Percentiles rank a stretch among this genome's conserved stretches.
Conservation (phyloP, 2,888 invertebrate species). For the Melanargia galathea region DNA sequence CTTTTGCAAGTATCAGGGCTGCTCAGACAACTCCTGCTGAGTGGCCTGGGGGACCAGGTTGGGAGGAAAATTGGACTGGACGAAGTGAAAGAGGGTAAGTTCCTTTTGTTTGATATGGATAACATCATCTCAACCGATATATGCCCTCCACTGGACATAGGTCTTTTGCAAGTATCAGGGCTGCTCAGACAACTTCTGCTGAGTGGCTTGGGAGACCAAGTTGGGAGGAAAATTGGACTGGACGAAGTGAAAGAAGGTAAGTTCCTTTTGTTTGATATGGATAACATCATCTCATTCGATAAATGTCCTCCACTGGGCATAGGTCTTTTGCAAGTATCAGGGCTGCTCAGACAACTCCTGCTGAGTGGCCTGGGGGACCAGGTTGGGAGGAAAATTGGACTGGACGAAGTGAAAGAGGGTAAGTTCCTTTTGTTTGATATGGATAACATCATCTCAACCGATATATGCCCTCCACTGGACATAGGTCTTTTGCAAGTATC, state of each 20-base stretch:
- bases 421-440: background rate
- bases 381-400: constrained; percentile 89
- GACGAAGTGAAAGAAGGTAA: constrained; percentile 60
- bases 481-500: too few species aligned
- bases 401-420: constrained; percentile 64
- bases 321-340: too few species aligned
- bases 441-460: too few species aligned
- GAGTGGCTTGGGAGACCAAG: constrained; percentile 92
- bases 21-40: constrained; percentile 89
- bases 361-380: constrained; percentile 93
- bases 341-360: constrained; percentile 87
- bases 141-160: background rate
- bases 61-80: constrained; percentile 88
- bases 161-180: too few species aligned
- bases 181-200: constrained; percentile 89
- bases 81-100: constrained; percentile 51
- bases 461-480: too few species aligned
- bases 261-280: background rate
- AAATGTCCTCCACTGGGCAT: background rate
- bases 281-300: background rate
- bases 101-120: background rate
- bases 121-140: background rate
- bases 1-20: too few species aligned
- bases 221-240: constrained; percentile 89
- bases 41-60: constrained; percentile 93